These are phyloP conservation scores for Tachysurus fulvidraco DNA, from an alignment of 2,113 vertebrate species.

Conservation along the genomic window DNA sequence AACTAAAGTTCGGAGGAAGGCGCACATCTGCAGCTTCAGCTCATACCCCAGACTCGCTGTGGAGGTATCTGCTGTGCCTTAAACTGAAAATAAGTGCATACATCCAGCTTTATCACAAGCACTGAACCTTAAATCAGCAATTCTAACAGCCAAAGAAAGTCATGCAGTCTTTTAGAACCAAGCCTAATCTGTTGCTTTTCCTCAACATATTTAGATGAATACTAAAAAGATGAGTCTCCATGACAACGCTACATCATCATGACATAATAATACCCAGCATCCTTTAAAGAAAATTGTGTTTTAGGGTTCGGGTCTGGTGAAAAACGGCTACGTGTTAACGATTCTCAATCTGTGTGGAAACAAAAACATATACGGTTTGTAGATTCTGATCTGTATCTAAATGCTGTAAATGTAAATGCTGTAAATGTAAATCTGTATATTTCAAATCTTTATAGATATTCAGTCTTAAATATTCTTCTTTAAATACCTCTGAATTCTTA, in stretches of 20 bases:
- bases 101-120: not conserved
- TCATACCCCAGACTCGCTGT: not conserved
- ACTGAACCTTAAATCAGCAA: not conserved
- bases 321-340: too few relatives aligned
- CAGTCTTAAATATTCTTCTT: not conserved
- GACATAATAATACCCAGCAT: not conserved
- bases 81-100: too few relatives aligned
- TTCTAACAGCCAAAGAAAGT: not conserved
- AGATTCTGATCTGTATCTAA: too few relatives aligned
- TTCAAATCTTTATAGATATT: constrained; percentile 5
- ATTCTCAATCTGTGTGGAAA: too few relatives aligned
- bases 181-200: not conserved
- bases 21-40: not conserved
- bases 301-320: not conserved
- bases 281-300: not conserved
- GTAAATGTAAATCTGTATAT: not conserved
- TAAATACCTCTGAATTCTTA: not conserved
- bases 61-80: not conserved
- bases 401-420: too few relatives aligned
- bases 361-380: too few relatives aligned
- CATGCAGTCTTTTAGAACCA: not conserved
- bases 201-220: not conserved
- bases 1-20: not conserved
- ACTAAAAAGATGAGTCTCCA: not conserved
- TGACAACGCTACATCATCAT: not conserved